phyloP scores from a whole-genome alignment of 2,113 vertebrate species.

The Semnornis frantzii region DNA sequence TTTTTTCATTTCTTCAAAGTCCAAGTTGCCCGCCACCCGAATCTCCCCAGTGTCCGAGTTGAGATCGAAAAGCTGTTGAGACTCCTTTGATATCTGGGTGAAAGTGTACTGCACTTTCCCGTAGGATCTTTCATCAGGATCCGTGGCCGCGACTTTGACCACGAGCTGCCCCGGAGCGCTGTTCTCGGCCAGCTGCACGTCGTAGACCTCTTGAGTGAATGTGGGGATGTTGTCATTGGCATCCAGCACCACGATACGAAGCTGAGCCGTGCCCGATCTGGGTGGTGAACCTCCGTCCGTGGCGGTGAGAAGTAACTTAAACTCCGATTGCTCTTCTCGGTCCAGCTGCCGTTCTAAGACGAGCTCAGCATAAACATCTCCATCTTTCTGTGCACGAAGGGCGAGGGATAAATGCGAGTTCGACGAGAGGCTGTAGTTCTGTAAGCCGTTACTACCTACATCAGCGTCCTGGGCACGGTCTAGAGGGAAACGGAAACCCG shows the following conservation, averaged over 20 bases:
- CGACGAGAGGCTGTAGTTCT: slow-evolving; percentile 54
- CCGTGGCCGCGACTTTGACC: slow-evolving; percentile 1
- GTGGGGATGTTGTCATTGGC: slow-evolving; percentile 60
- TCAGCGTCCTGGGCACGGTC: slow-evolving; percentile 48
- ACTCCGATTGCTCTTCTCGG: slow-evolving; percentile 7
- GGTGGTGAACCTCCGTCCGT: slow-evolving; percentile 36
- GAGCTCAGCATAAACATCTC: slow-evolving; percentile 11
- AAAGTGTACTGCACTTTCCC: slow-evolving; percentile 49
- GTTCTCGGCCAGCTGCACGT: slow-evolving; percentile 65
- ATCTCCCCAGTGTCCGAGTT: slow-evolving; percentile 55
- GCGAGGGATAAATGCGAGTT: slow-evolving; percentile 63
- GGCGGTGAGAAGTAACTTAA: slow-evolving; percentile 54
- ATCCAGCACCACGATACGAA: slow-evolving; percentile 56
- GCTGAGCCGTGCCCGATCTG: neutral
- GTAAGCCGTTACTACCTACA: slow-evolving; percentile 59
- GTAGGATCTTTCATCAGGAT: slow-evolving; percentile 55
- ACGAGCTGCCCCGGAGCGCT: neutral
- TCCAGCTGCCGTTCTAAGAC: slow-evolving; percentile 59
- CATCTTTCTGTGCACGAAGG: neutral
- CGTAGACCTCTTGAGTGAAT: slow-evolving; percentile 40
- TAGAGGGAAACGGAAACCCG: slow-evolving; percentile 45
- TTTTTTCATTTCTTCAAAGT: slow-evolving; percentile 49
- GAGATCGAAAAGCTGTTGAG: slow-evolving; percentile 58
- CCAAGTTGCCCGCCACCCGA: neutral
- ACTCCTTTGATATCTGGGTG: neutral